Evolutionary conservation across 2,888 invertebrate species (phyloP).

Genomic region (Drosophila ustulata): DNA sequence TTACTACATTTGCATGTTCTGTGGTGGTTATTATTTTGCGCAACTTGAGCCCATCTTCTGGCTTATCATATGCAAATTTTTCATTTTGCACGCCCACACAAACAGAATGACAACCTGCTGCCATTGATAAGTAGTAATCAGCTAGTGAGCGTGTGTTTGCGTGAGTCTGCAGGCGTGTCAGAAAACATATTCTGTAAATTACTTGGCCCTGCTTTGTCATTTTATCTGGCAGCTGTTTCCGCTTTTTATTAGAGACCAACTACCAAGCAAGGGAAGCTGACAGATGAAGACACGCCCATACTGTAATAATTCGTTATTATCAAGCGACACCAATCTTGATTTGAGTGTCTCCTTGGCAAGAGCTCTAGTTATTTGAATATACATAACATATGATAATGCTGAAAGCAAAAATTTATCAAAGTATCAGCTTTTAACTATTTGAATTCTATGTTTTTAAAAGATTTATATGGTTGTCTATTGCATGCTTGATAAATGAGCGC

Average conservation of each 20-base stretch:
- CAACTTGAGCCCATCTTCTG: background rate
- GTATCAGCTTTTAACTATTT: background rate
- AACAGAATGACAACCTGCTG: conserved; percentile 31
- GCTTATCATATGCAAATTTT: conserved; percentile 45
- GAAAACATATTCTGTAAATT: conserved; percentile 43
- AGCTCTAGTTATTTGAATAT: conserved; percentile 1
- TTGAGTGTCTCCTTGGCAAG: conserved; percentile 13
- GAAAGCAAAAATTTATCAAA: background rate
- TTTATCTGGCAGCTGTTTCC: conserved; percentile 53
- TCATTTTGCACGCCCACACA: conserved; percentile 20
- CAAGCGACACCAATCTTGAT: conserved; percentile 60
- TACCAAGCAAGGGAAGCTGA: conserved; percentile 14
- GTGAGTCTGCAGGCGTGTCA: conserved; percentile 31
- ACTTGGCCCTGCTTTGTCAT: conserved; percentile 41
- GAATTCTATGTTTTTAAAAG: background rate
- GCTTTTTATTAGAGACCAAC: conserved; percentile 52
- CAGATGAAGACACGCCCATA: conserved; percentile 24
- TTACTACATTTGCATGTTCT: background rate
- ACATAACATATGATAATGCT: conserved; percentile 20
- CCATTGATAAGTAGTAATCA: conserved; percentile 43
- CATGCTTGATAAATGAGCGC: background rate
- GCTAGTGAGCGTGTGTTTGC: conserved; percentile 15
- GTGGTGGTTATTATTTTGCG: background rate
- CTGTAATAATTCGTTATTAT: conserved; percentile 52
- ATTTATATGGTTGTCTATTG: background rate